Percentiles rank a stretch among this genome's conserved stretches.
These are phyloP conservation scores for Lysiphlebus fabarum DNA, from an alignment of 1,140 invertebrate species.

Conservation along the genomic window DNA sequence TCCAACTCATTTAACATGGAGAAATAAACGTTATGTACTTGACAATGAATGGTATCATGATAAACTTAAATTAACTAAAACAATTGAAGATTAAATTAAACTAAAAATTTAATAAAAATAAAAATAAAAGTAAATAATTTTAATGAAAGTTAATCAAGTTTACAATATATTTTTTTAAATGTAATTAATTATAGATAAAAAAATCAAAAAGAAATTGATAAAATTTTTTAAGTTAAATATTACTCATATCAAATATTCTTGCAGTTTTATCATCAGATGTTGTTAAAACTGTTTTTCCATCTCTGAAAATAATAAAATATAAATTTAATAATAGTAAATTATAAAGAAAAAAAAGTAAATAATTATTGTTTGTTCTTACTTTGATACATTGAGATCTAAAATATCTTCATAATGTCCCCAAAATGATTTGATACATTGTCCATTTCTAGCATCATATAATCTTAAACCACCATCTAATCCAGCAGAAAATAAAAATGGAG, in stretches of 20 bases:
- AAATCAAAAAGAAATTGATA: constrained; percentile 25
- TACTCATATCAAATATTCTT: constrained; percentile 65
- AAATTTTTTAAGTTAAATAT: constrained; percentile 22
- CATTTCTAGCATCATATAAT: constrained; percentile 62
- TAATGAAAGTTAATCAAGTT: background rate
- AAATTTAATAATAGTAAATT: too few relatives aligned
- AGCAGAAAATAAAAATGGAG: constrained; percentile 55
- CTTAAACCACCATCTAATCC: constrained; percentile 59
- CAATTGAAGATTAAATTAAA: constrained; percentile 17
- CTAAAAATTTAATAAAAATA: constrained; percentile 9
- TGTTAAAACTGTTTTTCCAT: constrained; percentile 64
- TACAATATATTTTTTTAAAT: constrained; percentile 13
- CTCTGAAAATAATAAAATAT: constrained; percentile 54
- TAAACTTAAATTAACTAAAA: constrained; percentile 19
- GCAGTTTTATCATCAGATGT: constrained; percentile 74
- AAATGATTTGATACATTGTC: constrained; percentile 57
- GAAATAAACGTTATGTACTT: constrained; percentile 57
- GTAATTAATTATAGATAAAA: too few relatives aligned
- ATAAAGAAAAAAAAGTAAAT: too few relatives aligned
- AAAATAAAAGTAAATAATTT: constrained; percentile 2
- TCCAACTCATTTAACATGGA: constrained; percentile 72
- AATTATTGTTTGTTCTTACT: constrained; percentile 49
- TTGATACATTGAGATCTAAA: constrained; percentile 69
- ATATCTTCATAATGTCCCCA: constrained; percentile 70
- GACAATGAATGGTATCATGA: constrained; percentile 63